Evolutionary conservation across 2,113 vertebrate species (phyloP), one percentile per base, ranked within the genome.

Genomic region (Pogona vitticeps): DNA sequence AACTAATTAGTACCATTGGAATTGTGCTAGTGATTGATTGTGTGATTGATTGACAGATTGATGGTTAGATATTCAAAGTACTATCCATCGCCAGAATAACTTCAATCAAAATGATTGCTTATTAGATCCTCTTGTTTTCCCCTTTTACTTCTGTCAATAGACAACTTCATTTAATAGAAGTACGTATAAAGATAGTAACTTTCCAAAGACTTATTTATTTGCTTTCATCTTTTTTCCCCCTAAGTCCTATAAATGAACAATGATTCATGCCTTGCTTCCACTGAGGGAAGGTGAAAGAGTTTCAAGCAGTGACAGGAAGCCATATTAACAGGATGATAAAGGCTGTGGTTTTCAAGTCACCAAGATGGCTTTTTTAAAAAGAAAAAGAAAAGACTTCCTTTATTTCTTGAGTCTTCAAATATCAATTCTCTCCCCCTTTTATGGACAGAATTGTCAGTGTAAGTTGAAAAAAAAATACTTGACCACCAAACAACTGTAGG

Each of bases 221-320:
- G 5, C 38, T 82, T 89, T 88, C 21, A 26, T 83, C 33, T 5
- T 52, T 68, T 80, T 83, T 52, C 46, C 84, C 65, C 28, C 5
- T 72, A 76, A 87, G 76, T 31, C 84, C 79, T 28, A 88, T 83
- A 94, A 88, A 18, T 72, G 80, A 86, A 86, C 80, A 38, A 86
- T 67, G 3, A 87, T 80, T 88, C 31, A 36, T 86, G 33, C 46
- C 13, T 26, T 1, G 65, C 85, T 87, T 86, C 33, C 77, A 72
- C 63, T 38, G 33, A 65, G 56, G 26, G 36, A 80, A 33, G 36
- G 2, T 80, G 70, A 83, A 5, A 78, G 5, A 59, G 3, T 3
- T 52, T 93, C 76, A 84, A 76, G 12, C 26, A 84, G 72, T 81
- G 76, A 80, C 26, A 81, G 59, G 33, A 89, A 80, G 80, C 59